Evolutionary conservation across 2,888 invertebrate genomes (phyloP).

Genomic region (Neoscelio sp.): DNA sequence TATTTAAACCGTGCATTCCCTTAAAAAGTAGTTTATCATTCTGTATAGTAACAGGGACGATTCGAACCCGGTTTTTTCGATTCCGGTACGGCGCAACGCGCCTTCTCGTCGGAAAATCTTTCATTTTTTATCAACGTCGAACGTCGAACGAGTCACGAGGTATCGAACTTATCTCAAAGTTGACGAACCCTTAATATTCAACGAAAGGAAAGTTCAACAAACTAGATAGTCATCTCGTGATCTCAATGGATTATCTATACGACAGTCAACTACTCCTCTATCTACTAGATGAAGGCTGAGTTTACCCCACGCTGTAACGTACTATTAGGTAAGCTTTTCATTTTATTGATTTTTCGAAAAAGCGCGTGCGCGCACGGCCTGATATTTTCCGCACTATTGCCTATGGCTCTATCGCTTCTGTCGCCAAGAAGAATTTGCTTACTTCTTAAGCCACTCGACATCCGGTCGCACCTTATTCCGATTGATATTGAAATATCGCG

Average conservation of each 20-base stretch:
- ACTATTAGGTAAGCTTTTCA: constrained; percentile 83
- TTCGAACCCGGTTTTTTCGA: no score
- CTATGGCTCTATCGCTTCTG: constrained; percentile 77
- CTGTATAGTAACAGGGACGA: not conserved
- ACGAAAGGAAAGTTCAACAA: constrained; percentile 72
- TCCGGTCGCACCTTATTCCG: constrained; percentile 55
- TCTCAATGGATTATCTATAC: constrained; percentile 78
- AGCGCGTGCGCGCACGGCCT: constrained; percentile 82
- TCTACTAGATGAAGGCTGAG: constrained; percentile 83
- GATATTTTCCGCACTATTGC: constrained; percentile 81
- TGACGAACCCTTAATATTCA: constrained; percentile 75
- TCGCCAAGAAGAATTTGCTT: constrained; percentile 75
- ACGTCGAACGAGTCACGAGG: constrained; percentile 22
- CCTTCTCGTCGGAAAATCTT: constrained; percentile 1
- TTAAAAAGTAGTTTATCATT: constrained; percentile 9
- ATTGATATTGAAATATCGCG: constrained; percentile 62
- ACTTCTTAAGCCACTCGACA: constrained; percentile 57
- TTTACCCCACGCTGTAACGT: constrained; percentile 80
- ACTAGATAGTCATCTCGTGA: constrained; percentile 82
- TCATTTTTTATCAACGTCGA: constrained; percentile 25
- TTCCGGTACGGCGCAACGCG: no score
- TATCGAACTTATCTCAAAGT: constrained; percentile 54
- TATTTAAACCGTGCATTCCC: constrained; percentile 20
- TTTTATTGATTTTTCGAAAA: constrained; percentile 84
- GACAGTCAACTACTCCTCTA: constrained; percentile 78